A percentile compares a stretch with the other conserved stretches of the same genome.
Conservation (phyloP, 2,888 invertebrate genomes). For the Drosophila parthenogenetica region DNA sequence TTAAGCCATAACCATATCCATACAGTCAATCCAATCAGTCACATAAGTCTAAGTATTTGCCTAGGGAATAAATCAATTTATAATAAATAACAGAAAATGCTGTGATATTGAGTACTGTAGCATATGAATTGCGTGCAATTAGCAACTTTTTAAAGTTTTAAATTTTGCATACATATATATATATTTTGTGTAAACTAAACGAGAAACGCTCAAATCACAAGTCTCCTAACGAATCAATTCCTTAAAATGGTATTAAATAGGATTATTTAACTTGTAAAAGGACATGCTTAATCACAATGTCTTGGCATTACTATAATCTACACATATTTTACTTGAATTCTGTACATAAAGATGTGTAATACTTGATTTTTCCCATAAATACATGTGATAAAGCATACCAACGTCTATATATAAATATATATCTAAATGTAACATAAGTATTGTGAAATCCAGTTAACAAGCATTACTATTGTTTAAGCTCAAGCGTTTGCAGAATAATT, state of each 20-base stretch:
- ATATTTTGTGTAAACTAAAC: constrained; percentile 15
- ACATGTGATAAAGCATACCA: constrained; percentile 42
- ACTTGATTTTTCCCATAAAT: constrained; percentile 3
- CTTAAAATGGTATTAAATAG: neutral
- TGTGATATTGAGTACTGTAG: constrained; percentile 54
- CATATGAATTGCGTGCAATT: constrained; percentile 46
- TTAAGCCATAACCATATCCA: constrained; percentile 44
- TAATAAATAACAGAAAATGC: constrained; percentile 13
- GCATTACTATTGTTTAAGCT: neutral
- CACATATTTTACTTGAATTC: neutral
- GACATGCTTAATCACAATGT: constrained; percentile 5
- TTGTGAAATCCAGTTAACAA: constrained; percentile 48
- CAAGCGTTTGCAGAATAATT: neutral
- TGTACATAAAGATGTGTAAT: neutral
- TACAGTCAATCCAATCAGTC: constrained; percentile 11
- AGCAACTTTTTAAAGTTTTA: constrained; percentile 36
- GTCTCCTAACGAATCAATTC: neutral
- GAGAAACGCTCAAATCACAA: neutral
- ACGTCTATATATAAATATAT: constrained; percentile 32
- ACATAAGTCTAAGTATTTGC: constrained; percentile 11
- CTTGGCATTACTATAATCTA: constrained; percentile 9
- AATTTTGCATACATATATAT: neutral
- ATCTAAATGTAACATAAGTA: neutral
- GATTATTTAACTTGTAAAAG: neutral
- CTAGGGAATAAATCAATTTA: constrained; percentile 22